Evolutionary conservation across 2,113 vertebrate species (phyloP).

Genomic region (Aphyosemion australe): DNA sequence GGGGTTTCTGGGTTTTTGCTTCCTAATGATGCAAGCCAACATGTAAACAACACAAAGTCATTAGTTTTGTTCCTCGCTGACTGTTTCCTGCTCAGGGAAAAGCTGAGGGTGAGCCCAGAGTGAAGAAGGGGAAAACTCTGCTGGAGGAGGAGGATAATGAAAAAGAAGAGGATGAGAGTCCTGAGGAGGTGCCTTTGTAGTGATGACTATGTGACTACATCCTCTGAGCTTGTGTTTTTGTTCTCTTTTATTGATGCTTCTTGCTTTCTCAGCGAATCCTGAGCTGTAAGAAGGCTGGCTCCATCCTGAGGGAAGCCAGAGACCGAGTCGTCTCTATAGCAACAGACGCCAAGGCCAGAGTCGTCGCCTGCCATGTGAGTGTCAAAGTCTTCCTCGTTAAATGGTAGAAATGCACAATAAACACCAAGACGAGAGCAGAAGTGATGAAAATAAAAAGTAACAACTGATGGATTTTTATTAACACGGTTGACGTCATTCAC

Average conservation of each 20-base stretch:
- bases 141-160: slow-evolving; percentile 61
- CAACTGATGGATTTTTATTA: too few relatives aligned
- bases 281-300: slow-evolving; percentile 87
- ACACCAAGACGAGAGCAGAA: too few relatives aligned
- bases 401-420: too few relatives aligned
- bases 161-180: slow-evolving; percentile 75
- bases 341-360: slow-evolving; percentile 79
- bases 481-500: not conserved
- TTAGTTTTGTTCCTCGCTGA: not conserved
- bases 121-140: slow-evolving; percentile 85
- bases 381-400: not conserved
- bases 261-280: slow-evolving; percentile 83
- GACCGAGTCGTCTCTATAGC: slow-evolving; percentile 87
- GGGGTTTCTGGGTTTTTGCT: not conserved
- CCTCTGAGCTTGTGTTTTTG: too few relatives aligned
- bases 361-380: slow-evolving; percentile 94
- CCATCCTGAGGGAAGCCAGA: slow-evolving; percentile 89
- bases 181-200: slow-evolving; percentile 82
- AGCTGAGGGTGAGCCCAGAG: slow-evolving; percentile 83
- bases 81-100: slow-evolving; percentile 69
- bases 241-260: not conserved
- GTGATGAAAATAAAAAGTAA: too few relatives aligned
- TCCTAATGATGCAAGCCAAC: not conserved
- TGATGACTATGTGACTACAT: not conserved
- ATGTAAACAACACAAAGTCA: not conserved